Evolutionary conservation across 2,113 vertebrate genomes (phyloP).

Genomic region (Podocnemis expansa): DNA sequence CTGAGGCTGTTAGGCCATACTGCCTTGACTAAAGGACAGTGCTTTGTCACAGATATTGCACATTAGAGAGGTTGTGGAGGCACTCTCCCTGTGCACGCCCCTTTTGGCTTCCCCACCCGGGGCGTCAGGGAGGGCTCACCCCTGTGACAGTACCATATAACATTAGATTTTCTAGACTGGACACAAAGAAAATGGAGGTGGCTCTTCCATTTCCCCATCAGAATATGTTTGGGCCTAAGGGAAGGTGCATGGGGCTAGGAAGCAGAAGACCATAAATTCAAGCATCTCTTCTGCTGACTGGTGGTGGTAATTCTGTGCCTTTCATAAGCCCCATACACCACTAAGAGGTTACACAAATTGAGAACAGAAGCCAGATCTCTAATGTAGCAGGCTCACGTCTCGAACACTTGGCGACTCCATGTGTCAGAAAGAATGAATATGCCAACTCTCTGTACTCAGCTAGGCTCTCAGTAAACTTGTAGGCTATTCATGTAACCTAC

Average conservation of each 20-base stretch:
- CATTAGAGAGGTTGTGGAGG: too few relatives aligned
- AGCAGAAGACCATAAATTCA: not conserved
- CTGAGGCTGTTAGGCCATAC: too few relatives aligned
- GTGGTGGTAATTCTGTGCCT: not conserved
- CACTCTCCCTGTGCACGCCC: too few relatives aligned
- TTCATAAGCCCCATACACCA: not conserved
- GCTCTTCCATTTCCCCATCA: not conserved
- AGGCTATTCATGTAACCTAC: not conserved
- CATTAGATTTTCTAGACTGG: not conserved
- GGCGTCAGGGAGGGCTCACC: too few relatives aligned
- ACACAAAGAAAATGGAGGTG: not conserved
- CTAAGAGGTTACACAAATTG: not conserved
- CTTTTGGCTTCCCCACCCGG: too few relatives aligned
- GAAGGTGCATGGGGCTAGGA: not conserved
- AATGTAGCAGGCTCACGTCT: not conserved
- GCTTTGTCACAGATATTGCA: too few relatives aligned
- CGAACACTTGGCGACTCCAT: too few relatives aligned
- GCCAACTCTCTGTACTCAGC: too few relatives aligned
- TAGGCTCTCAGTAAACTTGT: not conserved
- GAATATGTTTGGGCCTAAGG: not conserved
- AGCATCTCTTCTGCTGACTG: accelerated
- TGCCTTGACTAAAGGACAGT: too few relatives aligned
- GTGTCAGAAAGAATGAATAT: too few relatives aligned
- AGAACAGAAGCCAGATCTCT: not conserved
- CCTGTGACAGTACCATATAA: too few relatives aligned